These are phyloP conservation scores for Caenorhabditis doughertyi DNA, from an alignment of 2,888 invertebrate species.

Conservation along the genomic window DNA sequence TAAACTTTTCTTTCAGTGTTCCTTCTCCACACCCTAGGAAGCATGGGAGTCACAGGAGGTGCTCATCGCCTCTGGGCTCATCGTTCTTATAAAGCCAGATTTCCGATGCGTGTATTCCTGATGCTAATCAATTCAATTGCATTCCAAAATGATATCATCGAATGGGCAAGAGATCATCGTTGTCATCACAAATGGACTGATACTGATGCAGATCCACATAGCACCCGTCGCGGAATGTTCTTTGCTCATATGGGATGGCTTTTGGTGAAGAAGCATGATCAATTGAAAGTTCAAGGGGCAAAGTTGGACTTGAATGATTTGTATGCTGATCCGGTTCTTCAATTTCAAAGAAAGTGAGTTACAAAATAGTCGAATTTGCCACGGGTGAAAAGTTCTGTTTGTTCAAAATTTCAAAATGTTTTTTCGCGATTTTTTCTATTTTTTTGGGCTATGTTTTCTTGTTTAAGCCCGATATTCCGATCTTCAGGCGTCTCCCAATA, in stretches of 20 bases:
- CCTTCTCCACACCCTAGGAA: conserved; percentile 85
- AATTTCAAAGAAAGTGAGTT: conserved; percentile 90
- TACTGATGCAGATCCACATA: conserved; percentile 95
- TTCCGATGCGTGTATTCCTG: conserved; percentile 90
- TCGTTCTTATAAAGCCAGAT: conserved; percentile 90
- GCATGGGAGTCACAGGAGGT: conserved; percentile 93
- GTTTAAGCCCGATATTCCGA: background rate
- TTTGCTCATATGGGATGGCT: conserved; percentile 97
- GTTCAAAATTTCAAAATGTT: too few relatives aligned
- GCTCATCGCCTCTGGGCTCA: conserved; percentile 97
- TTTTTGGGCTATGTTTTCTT: too few relatives aligned
- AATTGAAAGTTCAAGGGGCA: conserved; percentile 87
- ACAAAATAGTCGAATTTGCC: too few relatives aligned
- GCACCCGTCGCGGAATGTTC: conserved; percentile 94
- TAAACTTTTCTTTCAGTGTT: conserved; percentile 67
- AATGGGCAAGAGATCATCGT: conserved; percentile 91
- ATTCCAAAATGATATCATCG: conserved; percentile 92
- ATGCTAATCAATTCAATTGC: conserved; percentile 91
- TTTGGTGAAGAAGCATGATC: conserved; percentile 88
- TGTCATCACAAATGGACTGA: conserved; percentile 94
- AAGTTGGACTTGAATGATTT: conserved; percentile 90
- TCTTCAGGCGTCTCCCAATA: too few relatives aligned
- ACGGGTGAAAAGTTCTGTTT: too few relatives aligned
- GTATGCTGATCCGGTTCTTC: conserved; percentile 89
- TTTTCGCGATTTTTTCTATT: too few relatives aligned